phyloP scores from a whole-genome alignment of 2,888 invertebrate species.

The Octonoba sinensis region DNA sequence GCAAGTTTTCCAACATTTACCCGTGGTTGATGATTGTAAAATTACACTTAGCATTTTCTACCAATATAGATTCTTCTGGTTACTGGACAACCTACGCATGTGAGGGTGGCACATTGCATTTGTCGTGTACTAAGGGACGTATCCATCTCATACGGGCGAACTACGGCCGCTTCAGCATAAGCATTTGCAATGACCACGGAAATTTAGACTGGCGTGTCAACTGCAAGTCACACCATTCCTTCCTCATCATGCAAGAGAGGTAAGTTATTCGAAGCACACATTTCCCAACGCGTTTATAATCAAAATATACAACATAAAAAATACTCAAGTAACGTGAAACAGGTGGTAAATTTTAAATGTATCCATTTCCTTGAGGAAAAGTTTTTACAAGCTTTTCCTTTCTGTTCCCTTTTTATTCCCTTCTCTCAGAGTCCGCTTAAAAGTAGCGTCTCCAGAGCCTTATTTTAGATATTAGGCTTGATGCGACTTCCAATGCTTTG shows the following conservation, averaged over 20 bases:
- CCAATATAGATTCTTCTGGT: constrained; percentile 52
- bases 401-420: no score
- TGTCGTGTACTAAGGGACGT: constrained; percentile 87
- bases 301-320: no score
- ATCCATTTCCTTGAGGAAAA: no score
- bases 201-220: constrained; percentile 97
- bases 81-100: constrained; percentile 95
- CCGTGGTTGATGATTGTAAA: neutral
- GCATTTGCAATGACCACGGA: constrained; percentile 95
- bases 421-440: no score
- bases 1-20: neutral
- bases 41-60: neutral
- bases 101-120: constrained; percentile 89
- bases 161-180: constrained; percentile 92
- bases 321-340: no score
- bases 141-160: constrained; percentile 93
- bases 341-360: no score
- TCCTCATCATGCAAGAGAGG: constrained; percentile 89
- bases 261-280: constrained; percentile 69
- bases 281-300: neutral
- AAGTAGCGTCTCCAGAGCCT: no score
- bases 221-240: constrained; percentile 91
- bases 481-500: no score
- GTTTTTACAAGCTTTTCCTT: no score
- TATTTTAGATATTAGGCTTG: no score